These are phyloP conservation scores for Melipona bicolor DNA, from an alignment of 2,888 invertebrate species.

Conservation along the genomic window DNA sequence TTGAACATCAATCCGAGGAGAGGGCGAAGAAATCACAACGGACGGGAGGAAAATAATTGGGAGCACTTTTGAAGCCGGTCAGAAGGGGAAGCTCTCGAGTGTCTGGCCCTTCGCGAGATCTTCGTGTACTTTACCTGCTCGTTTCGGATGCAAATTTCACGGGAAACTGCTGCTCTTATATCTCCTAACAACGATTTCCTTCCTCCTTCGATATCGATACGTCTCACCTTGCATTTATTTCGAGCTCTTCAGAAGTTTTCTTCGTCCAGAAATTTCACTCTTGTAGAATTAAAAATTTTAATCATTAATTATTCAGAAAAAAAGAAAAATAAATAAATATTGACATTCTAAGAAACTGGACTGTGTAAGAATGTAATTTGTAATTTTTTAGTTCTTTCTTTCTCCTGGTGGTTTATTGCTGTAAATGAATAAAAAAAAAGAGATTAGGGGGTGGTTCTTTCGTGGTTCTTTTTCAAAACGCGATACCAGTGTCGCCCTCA, in stretches of 20 bases:
- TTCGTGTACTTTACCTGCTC: slow-evolving; percentile 48
- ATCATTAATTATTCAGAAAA: neutral
- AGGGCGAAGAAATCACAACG: slow-evolving; percentile 44
- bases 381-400: neutral
- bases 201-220: neutral
- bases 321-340: neutral
- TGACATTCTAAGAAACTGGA: neutral
- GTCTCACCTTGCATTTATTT: too few relatives aligned
- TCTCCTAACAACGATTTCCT: slow-evolving; percentile 25
- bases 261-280: neutral
- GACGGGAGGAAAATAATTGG: slow-evolving; percentile 61
- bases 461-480: slow-evolving; percentile 60
- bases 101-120: slow-evolving; percentile 49
- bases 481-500: slow-evolving; percentile 82
- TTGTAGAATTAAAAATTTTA: neutral
- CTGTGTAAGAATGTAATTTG: neutral
- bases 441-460: slow-evolving; percentile 7
- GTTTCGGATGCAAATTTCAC: slow-evolving; percentile 56
- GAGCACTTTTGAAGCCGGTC: slow-evolving; percentile 58
- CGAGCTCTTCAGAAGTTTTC: too few relatives aligned
- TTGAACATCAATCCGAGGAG: slow-evolving; percentile 57
- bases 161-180: slow-evolving; percentile 20
- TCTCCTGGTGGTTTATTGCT: too few relatives aligned
- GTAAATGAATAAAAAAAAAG: neutral
- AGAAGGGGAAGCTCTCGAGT: slow-evolving; percentile 40